A percentile compares a stretch with the other conserved stretches of the same genome.
These are phyloP conservation scores for Chalcis sispes DNA, from an alignment of 2,888 invertebrate genomes.

Conservation along the genomic window DNA sequence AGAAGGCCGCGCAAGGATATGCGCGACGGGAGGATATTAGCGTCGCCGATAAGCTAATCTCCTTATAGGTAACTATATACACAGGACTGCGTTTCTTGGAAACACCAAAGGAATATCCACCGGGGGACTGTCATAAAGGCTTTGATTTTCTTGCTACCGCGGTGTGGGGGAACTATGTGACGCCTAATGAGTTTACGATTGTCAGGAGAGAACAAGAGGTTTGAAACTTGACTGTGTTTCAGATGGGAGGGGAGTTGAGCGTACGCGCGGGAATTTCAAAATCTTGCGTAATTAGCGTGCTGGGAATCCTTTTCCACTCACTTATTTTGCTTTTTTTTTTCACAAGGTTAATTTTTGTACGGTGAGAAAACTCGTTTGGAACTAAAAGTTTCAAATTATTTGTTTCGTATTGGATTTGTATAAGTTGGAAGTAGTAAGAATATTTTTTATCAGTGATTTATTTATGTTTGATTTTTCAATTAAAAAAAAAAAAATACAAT, in stretches of 20 bases:
- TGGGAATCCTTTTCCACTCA: not conserved
- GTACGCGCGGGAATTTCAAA: slow-evolving; percentile 4
- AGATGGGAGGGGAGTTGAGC: not conserved
- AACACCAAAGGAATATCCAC: slow-evolving; percentile 29
- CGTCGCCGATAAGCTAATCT: slow-evolving; percentile 54
- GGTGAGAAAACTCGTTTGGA: too few species aligned
- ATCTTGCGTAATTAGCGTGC: slow-evolving; percentile 13
- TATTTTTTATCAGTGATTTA: too few species aligned
- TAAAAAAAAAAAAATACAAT: too few species aligned
- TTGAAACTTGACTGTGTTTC: too few species aligned
- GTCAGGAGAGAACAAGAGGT: slow-evolving; percentile 19
- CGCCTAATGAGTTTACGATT: slow-evolving; percentile 49
- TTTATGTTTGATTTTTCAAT: too few species aligned
- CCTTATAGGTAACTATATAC: slow-evolving; percentile 49
- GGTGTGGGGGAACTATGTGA: slow-evolving; percentile 2
- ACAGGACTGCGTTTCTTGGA: too few species aligned
- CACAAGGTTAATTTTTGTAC: too few species aligned
- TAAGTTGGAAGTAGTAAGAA: too few species aligned
- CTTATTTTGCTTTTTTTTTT: too few species aligned
- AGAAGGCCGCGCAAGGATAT: too few species aligned
- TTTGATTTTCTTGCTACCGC: slow-evolving; percentile 40
- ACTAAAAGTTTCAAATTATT: too few species aligned
- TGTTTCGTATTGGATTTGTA: too few species aligned
- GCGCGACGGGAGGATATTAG: slow-evolving; percentile 26
- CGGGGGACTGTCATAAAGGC: slow-evolving; percentile 33